Evolutionary conservation across 2,113 vertebrate genomes (phyloP).

Genomic region (Lates calcarifer): DNA sequence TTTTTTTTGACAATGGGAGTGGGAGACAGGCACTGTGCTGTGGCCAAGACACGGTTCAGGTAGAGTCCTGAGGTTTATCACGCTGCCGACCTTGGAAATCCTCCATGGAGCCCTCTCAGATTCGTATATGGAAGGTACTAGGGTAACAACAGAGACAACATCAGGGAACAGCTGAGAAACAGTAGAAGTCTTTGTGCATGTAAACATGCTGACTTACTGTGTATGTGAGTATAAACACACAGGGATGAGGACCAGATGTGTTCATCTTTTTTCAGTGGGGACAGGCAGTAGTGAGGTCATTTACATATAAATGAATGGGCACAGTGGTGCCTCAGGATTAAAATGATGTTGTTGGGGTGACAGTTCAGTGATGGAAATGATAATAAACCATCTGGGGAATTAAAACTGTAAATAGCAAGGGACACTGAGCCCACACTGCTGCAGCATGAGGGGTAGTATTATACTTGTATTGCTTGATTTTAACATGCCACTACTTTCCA

Average conservation of each 20-base stretch:
- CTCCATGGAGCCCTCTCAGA: constrained; percentile 85
- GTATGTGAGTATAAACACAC: background rate
- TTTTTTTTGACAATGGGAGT: background rate
- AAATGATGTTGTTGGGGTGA: constrained; percentile 25
- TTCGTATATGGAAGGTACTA: constrained; percentile 98
- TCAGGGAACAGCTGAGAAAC: background rate
- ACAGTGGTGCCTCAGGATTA: constrained; percentile 13
- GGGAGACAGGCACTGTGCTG: constrained; percentile 62
- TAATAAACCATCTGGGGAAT: constrained; percentile 19
- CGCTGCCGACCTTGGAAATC: constrained; percentile 6
- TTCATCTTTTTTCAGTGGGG: background rate
- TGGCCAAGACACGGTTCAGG: constrained; percentile 47
- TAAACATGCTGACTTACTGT: background rate
- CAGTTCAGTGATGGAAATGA: constrained; percentile 34
- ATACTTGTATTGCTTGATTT: background rate
- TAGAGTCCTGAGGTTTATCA: constrained; percentile 39
- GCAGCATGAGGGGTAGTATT: background rate
- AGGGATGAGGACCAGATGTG: background rate
- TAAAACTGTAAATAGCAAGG: background rate
- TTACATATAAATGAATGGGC: constrained; percentile 20
- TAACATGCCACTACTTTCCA: background rate
- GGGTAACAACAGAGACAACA: constrained; percentile 56
- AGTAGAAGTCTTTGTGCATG: background rate
- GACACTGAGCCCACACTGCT: background rate
- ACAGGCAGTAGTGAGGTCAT: background rate